Conservation (phyloP, 2,797 vertebrate genomes). For the Takifugu ocellatus region DNA sequence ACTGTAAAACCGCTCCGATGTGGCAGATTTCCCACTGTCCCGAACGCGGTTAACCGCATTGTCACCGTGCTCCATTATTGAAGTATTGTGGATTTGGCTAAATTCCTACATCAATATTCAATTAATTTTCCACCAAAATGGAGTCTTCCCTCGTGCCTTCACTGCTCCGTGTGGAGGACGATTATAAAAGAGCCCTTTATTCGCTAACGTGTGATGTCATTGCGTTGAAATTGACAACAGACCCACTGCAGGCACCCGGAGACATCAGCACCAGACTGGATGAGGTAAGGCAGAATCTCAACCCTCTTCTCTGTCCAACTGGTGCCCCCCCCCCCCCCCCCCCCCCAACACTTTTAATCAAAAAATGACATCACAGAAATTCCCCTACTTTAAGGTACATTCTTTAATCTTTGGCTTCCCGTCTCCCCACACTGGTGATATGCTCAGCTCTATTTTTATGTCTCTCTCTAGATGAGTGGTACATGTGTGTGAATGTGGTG, state of each 20-base stretch:
- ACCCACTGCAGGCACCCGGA: slow-evolving; percentile 41
- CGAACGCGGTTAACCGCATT: too few species aligned
- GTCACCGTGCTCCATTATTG: too few species aligned
- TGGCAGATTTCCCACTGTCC: too few species aligned
- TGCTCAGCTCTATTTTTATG: slow-evolving; percentile 4
- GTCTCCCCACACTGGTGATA: not conserved
- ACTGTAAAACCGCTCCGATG: too few species aligned
- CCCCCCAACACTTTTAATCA: slow-evolving; percentile 6
- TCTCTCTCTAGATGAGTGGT: slow-evolving; percentile 9
- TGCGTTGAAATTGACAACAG: slow-evolving; percentile 44
- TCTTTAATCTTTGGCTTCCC: not conserved
- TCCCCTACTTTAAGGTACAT: not conserved
- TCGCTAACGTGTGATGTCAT: slow-evolving; percentile 47
- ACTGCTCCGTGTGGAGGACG: slow-evolving; percentile 1
- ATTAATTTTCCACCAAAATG: not conserved
- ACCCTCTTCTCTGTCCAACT: slow-evolving; percentile 9
- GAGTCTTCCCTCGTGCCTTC: not conserved
- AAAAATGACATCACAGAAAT: not conserved
- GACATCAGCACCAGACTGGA: slow-evolving; percentile 29
- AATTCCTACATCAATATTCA: too few species aligned
- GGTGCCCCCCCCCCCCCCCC: not conserved
- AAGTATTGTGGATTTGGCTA: too few species aligned
- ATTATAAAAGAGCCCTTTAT: slow-evolving; percentile 51
- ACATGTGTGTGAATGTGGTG: slow-evolving; percentile 3
- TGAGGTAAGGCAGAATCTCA: slow-evolving; percentile 43